Conservation (phyloP, 1,140 invertebrate species). For the Brachionus asplanchnoidis region DNA sequence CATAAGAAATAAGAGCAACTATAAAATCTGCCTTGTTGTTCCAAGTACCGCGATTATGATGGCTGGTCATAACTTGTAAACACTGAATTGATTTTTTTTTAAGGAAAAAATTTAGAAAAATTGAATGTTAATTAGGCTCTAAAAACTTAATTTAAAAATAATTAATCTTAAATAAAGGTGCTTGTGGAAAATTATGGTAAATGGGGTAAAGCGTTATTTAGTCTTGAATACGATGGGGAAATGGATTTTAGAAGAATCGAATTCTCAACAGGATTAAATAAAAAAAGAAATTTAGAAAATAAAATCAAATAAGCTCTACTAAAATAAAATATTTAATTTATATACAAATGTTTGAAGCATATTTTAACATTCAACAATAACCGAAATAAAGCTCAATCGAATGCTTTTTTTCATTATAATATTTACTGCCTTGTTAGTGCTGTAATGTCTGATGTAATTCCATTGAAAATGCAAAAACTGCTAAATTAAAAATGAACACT, state of each 20-base stretch:
- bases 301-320: neutral
- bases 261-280: neutral
- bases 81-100: neutral
- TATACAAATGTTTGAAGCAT: neutral
- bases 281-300: neutral
- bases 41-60: constrained; percentile 51
- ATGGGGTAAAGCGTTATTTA: neutral
- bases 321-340: neutral
- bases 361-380: neutral
- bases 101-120: neutral
- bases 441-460: neutral
- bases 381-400: neutral
- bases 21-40: constrained; percentile 51
- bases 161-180: neutral
- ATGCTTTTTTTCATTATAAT: neutral
- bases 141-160: neutral
- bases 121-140: neutral
- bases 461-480: neutral
- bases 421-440: neutral
- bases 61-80: neutral
- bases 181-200: neutral
- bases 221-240: neutral
- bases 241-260: neutral
- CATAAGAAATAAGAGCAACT: constrained; percentile 53
- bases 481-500: neutral